Percentiles rank a stretch among this genome's conserved stretches.
Evolutionary conservation across 2,888 invertebrate genomes (phyloP).

Genomic region (Nemoura dubitans): DNA sequence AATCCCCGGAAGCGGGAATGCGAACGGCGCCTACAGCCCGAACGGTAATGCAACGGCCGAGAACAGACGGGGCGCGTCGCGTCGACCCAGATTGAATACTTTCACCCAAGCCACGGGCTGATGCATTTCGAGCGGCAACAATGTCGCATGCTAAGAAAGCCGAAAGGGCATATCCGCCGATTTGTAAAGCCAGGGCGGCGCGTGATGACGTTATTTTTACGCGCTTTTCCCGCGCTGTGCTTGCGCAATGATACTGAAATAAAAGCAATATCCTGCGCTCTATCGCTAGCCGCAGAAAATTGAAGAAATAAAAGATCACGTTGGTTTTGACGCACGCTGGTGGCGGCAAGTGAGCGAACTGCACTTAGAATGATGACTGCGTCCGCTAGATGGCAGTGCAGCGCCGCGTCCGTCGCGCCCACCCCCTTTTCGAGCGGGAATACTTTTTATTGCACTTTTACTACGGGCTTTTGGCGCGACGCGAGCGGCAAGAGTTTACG

Average conservation of each 20-base stretch:
- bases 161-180: background rate
- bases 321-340: background rate
- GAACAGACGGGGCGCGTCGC: no score
- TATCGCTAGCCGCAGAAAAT: background rate
- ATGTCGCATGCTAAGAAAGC: no score
- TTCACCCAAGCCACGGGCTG: no score
- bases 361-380: slow-evolving; percentile 23
- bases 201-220: background rate
- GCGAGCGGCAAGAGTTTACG: background rate
- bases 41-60: no score
- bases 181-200: background rate
- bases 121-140: no score
- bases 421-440: background rate
- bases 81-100: no score
- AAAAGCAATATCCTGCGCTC: background rate
- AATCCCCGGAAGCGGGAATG: no score
- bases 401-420: background rate
- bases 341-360: background rate
- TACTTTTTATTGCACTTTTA: background rate
- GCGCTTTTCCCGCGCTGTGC: background rate
- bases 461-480: background rate
- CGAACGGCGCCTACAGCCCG: no score
- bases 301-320: background rate
- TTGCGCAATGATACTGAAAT: background rate
- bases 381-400: background rate